These are phyloP conservation scores for Drosophila nr. medialis DNA, from an alignment of 2,888 invertebrate genomes.

Conservation along the genomic window DNA sequence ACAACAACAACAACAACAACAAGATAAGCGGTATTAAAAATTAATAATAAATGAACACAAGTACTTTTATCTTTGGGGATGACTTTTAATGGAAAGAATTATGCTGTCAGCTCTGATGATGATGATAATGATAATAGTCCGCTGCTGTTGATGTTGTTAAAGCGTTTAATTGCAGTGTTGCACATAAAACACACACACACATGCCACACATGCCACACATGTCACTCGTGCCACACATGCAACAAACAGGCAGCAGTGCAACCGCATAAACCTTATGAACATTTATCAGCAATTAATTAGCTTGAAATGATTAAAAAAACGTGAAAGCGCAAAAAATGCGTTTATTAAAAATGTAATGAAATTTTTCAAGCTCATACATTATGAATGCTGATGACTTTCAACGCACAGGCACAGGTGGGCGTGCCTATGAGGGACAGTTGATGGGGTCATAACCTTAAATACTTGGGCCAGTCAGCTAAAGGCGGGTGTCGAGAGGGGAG, in stretches of 20 bases:
- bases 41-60: slow-evolving; percentile 47
- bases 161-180: slow-evolving; percentile 56
- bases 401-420: slow-evolving; percentile 1
- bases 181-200: background rate
- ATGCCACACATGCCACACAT: background rate
- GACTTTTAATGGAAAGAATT: slow-evolving; percentile 51
- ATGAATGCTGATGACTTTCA: background rate
- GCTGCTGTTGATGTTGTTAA: slow-evolving; percentile 19
- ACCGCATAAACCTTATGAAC: slow-evolving; percentile 6
- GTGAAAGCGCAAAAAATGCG: slow-evolving; percentile 9
- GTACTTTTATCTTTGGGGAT: slow-evolving; percentile 25
- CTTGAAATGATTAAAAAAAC: slow-evolving; percentile 34
- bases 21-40: slow-evolving; percentile 26
- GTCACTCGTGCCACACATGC: slow-evolving; percentile 3
- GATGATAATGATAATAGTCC: slow-evolving; percentile 33
- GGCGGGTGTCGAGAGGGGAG: background rate
- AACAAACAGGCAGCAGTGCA: slow-evolving; percentile 1
- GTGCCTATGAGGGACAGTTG: slow-evolving; percentile 39
- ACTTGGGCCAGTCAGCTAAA: slow-evolving; percentile 37
- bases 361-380: slow-evolving; percentile 33
- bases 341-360: slow-evolving; percentile 54
- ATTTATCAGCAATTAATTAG: slow-evolving; percentile 71
- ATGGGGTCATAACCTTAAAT: slow-evolving; percentile 48
- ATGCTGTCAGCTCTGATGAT: slow-evolving; percentile 14
- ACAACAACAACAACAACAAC: slow-evolving; percentile 6